phyloP scores from a whole-genome alignment of 2,888 invertebrate genomes.

The Arrhopalites spinosus region DNA sequence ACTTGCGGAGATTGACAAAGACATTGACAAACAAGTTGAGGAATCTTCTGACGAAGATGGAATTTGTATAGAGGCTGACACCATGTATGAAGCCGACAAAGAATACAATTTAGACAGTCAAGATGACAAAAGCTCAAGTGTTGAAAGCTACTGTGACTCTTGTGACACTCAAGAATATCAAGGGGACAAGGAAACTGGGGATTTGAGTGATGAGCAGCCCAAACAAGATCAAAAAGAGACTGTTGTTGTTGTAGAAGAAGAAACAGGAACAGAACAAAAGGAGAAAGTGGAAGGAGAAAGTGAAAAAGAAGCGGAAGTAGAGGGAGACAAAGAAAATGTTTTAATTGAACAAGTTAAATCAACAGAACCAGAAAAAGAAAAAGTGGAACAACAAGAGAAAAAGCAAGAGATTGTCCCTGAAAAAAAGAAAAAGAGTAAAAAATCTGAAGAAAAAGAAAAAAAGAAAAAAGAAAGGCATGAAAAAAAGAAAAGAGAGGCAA shows the following conservation, averaged over 20 bases:
- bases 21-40: conserved; percentile 11
- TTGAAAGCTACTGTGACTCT: background rate
- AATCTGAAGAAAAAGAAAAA: background rate
- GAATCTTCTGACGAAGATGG: conserved; percentile 18
- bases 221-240: background rate
- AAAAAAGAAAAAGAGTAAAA: background rate
- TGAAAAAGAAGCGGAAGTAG: background rate
- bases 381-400: background rate
- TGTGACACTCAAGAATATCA: too few species aligned
- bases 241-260: too few species aligned
- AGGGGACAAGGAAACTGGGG: conserved; percentile 1
- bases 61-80: conserved; percentile 15
- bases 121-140: background rate
- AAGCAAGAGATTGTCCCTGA: background rate
- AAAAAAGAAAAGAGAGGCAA: background rate
- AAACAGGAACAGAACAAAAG: too few species aligned
- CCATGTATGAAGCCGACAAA: conserved; percentile 27
- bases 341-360: background rate
- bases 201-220: conserved; percentile 14
- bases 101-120: conserved; percentile 8
- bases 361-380: background rate
- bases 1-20: background rate
- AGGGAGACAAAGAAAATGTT: background rate
- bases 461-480: background rate
- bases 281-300: background rate